These are phyloP conservation scores for Scaptodrosophila lebanonensis DNA, from an alignment of 1,140 invertebrate genomes.

Conservation along the genomic window DNA sequence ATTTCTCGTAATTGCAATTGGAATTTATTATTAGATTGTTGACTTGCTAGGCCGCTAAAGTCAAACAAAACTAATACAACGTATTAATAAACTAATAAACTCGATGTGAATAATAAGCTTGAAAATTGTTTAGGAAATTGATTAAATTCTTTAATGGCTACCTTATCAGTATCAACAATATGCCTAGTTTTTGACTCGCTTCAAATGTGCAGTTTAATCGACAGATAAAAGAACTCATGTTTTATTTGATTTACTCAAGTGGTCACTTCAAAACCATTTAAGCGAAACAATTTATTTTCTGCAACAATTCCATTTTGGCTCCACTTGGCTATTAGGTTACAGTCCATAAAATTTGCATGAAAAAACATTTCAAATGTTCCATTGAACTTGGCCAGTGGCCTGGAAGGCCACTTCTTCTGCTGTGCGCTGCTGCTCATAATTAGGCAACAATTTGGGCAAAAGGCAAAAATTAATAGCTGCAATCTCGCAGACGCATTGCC, in stretches of 20 bases:
- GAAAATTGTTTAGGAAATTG: too few relatives aligned
- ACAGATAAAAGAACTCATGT: slow-evolving; percentile 4
- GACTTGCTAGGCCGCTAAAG: too few relatives aligned
- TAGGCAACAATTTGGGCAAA: slow-evolving; percentile 42
- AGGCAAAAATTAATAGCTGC: neutral
- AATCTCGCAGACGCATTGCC: slow-evolving; percentile 15
- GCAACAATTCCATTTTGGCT: slow-evolving; percentile 11
- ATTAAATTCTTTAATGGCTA: too few relatives aligned
- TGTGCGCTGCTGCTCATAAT: too few relatives aligned
- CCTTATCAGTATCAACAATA: too few relatives aligned
- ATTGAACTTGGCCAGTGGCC: slow-evolving; percentile 34
- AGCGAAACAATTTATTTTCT: slow-evolving; percentile 48
- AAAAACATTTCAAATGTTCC: slow-evolving; percentile 2
- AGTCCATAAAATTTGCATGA: slow-evolving; percentile 66
- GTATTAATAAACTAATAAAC: too few relatives aligned
- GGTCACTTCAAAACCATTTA: slow-evolving; percentile 69
- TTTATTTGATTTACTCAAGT: slow-evolving; percentile 54
- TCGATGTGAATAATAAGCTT: too few relatives aligned
- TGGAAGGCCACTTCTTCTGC: too few relatives aligned
- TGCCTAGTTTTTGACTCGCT: slow-evolving; percentile 44
- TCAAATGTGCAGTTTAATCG: slow-evolving; percentile 9
- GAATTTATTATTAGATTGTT: too few relatives aligned
- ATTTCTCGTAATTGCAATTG: too few relatives aligned
- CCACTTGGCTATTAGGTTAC: slow-evolving; percentile 61
- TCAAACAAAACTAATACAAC: too few relatives aligned